Base-by-base conservation (phyloP, 1,140 invertebrate species). In the Drosophila ercepeae region DNA sequence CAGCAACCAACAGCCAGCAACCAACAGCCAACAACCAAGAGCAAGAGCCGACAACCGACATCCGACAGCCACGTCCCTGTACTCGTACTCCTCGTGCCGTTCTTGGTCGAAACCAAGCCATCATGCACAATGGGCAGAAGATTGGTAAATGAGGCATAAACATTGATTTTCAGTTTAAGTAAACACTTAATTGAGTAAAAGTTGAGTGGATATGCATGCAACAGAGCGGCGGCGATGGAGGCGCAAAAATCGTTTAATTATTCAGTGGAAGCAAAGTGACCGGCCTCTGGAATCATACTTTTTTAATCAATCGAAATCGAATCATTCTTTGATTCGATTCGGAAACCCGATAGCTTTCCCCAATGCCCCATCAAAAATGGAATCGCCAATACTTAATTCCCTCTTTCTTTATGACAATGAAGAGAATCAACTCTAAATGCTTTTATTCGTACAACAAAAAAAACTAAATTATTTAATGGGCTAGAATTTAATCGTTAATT, bases 151-250 rank as follows among this genome's bases (percentile, higher is more conserved):
- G 60, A 78, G 70, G 64, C 64, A 63, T 69, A 67, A 68, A 84
- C 76, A 84, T 83, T 86, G 79, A 79, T 83, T 84, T 73, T 83
- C 79, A 86, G 50, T 79, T 63, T 67, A 68, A 72, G 81, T 86
- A 63, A 86, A 83, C 78, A 86, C 73, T 83, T 79, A 63, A 83
- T 84, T 86, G 72, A 83, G 60, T 55, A 57, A 53, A 71, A 75
- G 57, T 84, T 72, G 78, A 69, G 69, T 76, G 52, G 50, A 51
- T 54, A 44, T 19, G 45, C 25, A 9, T 11, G n/a, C 34, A 27
- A 4, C 36, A 39, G 13, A 13, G 14, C 36, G 8, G 13, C 27
- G 59, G 21, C n/a, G 60, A 36, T 7, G 36, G 42, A 53, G 60
- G 63, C 63, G 63, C 60, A 67, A 67, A 45, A 68, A 68, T 53